Evolutionary conservation across 2,888 invertebrate species (phyloP).

Genomic region (Oligia strigilis): DNA sequence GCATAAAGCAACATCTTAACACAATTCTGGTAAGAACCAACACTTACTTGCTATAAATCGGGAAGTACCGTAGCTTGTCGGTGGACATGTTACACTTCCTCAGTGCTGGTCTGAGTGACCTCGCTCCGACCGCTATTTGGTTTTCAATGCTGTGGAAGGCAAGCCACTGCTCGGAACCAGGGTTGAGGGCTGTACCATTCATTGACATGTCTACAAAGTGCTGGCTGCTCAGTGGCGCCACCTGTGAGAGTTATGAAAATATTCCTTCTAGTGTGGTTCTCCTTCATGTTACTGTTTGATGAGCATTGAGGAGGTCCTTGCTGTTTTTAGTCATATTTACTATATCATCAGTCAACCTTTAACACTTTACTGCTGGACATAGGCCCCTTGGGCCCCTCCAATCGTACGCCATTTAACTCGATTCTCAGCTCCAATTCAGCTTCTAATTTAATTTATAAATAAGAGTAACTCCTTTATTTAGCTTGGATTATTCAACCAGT

Average conservation of each 20-base stretch:
- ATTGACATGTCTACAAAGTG: constrained; percentile 75
- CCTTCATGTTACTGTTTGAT: neutral
- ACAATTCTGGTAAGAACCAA: neutral
- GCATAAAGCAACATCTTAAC: neutral
- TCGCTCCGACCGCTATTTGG: constrained; percentile 69
- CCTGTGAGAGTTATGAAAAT: constrained; percentile 59
- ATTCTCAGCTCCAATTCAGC: neutral
- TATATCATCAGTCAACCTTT: neutral
- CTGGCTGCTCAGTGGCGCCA: constrained; percentile 70
- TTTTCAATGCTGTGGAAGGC: constrained; percentile 64
- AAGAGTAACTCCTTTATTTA: neutral
- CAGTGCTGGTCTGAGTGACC: constrained; percentile 67
- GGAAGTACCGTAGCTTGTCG: constrained; percentile 74
- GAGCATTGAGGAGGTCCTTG: neutral
- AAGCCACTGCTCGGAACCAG: constrained; percentile 78
- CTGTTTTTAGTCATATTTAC: neutral
- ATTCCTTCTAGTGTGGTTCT: neutral
- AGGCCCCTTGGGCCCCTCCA: neutral
- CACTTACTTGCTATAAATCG: constrained; percentile 57
- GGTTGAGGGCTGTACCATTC: constrained; percentile 80
- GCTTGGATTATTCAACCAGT: neutral
- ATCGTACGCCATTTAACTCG: too few relatives aligned
- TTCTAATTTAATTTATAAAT: neutral
- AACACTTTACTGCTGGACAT: neutral
- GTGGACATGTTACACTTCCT: constrained; percentile 72